phyloP scores from a whole-genome alignment of 2,888 invertebrate genomes.

The Scaptomyza parva region DNA sequence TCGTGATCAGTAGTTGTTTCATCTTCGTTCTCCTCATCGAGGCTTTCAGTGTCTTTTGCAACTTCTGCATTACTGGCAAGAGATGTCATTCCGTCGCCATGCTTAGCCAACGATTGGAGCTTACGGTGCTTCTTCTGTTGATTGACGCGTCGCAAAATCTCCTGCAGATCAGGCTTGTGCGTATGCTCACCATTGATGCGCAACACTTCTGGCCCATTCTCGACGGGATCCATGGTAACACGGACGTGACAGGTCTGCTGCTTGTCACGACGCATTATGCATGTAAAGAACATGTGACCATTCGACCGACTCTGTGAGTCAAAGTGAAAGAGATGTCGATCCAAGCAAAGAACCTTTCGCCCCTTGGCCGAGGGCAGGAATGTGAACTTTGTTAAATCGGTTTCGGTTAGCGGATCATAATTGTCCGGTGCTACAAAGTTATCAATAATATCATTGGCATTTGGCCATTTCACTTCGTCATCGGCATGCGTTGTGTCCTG shows the following conservation, averaged over 20 bases:
- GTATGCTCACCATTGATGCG: conserved; percentile 76
- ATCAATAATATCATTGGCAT: conserved; percentile 56
- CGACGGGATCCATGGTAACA: conserved; percentile 68
- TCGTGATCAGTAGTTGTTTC: conserved; percentile 27
- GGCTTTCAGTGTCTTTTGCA: conserved; percentile 33
- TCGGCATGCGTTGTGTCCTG: conserved; percentile 7
- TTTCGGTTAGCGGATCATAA: conserved; percentile 63
- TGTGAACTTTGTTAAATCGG: conserved; percentile 69
- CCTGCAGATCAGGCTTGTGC: conserved; percentile 62
- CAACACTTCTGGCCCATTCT: conserved; percentile 64
- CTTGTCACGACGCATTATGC: conserved; percentile 74
- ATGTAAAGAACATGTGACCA: conserved; percentile 78
- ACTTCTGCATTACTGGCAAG: not conserved
- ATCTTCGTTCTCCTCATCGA: conserved; percentile 20
- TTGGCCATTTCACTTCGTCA: conserved; percentile 53
- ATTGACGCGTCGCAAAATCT: conserved; percentile 61
- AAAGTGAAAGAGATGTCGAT: conserved; percentile 76
- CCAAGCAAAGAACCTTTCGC: conserved; percentile 76
- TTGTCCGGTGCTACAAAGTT: conserved; percentile 44
- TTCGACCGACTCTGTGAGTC: conserved; percentile 75
- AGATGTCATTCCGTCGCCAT: not conserved
- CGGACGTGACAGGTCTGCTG: conserved; percentile 76
- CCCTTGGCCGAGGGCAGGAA: conserved; percentile 81
- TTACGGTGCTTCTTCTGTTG: conserved; percentile 46
- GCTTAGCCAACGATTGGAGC: not conserved